phyloP scores from a whole-genome alignment of 2,888 invertebrate species.

The Cotesia congregata region DNA sequence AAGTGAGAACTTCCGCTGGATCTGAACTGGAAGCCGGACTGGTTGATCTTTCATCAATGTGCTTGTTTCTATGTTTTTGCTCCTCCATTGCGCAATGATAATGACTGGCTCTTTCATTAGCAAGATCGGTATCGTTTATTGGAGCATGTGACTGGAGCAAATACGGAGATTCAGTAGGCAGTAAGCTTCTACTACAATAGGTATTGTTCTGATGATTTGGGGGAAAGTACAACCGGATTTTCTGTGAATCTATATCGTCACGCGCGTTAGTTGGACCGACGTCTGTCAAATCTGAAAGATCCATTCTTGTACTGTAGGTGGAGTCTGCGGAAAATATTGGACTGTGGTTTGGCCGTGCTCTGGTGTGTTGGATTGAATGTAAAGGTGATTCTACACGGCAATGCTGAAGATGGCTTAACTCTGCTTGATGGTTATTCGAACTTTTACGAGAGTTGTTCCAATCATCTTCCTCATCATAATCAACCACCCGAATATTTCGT shows the following conservation, averaged over 20 bases:
- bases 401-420: constrained; percentile 23
- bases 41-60: constrained; percentile 29
- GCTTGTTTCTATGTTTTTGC: constrained; percentile 25
- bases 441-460: constrained; percentile 9
- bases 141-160: constrained; percentile 13
- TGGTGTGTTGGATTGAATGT: constrained; percentile 32
- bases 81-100: constrained; percentile 29
- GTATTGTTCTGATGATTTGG: constrained; percentile 33
- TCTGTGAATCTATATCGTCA: constrained; percentile 29
- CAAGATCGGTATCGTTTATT: constrained; percentile 14
- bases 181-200: constrained; percentile 25
- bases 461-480: constrained; percentile 30
- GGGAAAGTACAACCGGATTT: constrained; percentile 21
- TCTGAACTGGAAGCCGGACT: constrained; percentile 39
- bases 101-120: constrained; percentile 18
- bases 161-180: constrained; percentile 26
- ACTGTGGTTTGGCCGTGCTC: constrained; percentile 22
- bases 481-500: neutral
- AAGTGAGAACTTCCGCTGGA: constrained; percentile 28
- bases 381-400: constrained; percentile 33
- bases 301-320: constrained; percentile 27
- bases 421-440: constrained; percentile 13
- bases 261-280: constrained; percentile 2
- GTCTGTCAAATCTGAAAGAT: constrained; percentile 31
- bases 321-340: constrained; percentile 28